Evolutionary conservation across 1,140 invertebrate genomes (phyloP).

Genomic region (Gryllus bimaculatus): DNA sequence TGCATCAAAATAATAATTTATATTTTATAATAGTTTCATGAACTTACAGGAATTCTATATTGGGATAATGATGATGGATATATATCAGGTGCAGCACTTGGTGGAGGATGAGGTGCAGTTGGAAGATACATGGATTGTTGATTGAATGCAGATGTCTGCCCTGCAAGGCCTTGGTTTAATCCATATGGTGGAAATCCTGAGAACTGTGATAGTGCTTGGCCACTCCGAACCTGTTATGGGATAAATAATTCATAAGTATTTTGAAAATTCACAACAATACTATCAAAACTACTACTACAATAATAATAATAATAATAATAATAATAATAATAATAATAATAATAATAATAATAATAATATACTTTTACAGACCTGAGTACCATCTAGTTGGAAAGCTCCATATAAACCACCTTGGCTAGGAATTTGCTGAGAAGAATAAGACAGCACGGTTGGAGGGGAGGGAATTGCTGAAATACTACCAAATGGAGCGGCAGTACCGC

Average conservation of each 20-base stretch:
- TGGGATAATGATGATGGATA: constrained; percentile 68
- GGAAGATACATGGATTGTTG: constrained; percentile 58
- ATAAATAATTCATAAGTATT: background rate
- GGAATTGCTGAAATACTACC: constrained; percentile 69
- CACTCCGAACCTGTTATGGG: constrained; percentile 31
- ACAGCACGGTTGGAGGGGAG: constrained; percentile 66
- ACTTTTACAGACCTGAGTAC: constrained; percentile 27
- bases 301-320: no score
- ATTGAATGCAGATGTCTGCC: constrained; percentile 45
- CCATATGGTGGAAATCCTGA: constrained; percentile 54
- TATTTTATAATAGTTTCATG: background rate
- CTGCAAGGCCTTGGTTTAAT: constrained; percentile 33
- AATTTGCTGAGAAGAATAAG: constrained; percentile 62
- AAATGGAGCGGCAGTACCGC: constrained; percentile 43
- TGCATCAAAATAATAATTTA: background rate
- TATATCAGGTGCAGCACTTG: constrained; percentile 55
- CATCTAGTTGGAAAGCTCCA: constrained; percentile 56
- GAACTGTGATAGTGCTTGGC: constrained; percentile 49
- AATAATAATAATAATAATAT: no score
- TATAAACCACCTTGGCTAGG: constrained; percentile 67
- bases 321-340: no score
- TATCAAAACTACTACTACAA: no score
- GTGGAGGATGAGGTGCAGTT: constrained; percentile 39
- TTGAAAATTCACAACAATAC: background rate
- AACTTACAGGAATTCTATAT: constrained; percentile 51